Conservation (phyloP, 2,797 vertebrate species). For the Sparidentex hasta region DNA sequence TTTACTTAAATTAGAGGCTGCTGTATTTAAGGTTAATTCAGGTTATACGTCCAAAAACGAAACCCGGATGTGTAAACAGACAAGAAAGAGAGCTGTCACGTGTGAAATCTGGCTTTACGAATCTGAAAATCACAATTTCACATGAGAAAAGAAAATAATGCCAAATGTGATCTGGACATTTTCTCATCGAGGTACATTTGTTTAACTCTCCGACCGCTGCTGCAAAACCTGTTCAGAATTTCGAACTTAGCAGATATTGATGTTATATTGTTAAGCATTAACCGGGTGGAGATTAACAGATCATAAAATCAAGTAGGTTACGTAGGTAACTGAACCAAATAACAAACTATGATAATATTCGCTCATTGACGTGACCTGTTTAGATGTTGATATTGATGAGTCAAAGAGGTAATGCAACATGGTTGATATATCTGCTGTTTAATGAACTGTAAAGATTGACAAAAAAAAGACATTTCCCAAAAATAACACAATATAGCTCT, state of each 20-base stretch:
- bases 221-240: not conserved
- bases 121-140: no score
- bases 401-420: not conserved
- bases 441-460: not conserved
- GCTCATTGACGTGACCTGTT: not conserved
- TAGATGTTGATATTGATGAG: not conserved
- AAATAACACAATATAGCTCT: not conserved
- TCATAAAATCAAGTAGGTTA: not conserved
- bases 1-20: not conserved
- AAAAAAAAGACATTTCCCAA: not conserved
- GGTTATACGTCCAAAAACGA: not conserved
- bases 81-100: no score
- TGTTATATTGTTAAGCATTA: not conserved
- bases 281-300: not conserved
- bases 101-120: no score
- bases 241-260: not conserved
- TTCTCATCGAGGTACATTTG: slow-evolving; percentile 1
- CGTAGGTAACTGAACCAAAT: not conserved
- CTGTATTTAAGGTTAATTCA: slow-evolving; percentile 2
- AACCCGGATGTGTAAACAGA: slow-evolving; percentile 7
- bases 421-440: not conserved
- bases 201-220: slow-evolving; percentile 22
- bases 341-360: not conserved
- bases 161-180: no score
- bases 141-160: no score